Conservation (phyloP, 2,113 vertebrate species). For the Tragelaphus imberbis region DNA sequence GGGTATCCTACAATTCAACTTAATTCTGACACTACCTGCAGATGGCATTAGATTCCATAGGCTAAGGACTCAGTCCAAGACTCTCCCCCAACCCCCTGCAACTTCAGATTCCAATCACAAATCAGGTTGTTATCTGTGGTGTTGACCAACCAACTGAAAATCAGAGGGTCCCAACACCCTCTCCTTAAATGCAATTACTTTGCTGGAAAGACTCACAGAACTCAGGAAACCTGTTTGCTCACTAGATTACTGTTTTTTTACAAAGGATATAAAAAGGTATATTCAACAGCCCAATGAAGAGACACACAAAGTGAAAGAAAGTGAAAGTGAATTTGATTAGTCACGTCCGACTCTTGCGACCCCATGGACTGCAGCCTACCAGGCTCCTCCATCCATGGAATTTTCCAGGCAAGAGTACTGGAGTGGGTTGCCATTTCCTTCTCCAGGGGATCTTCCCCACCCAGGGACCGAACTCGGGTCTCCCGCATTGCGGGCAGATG, state of each 20-base stretch:
- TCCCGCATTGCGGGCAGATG: no score
- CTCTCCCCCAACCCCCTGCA: no score
- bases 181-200: background rate
- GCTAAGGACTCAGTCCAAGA: background rate
- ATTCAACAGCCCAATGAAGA: background rate
- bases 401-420: no score
- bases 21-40: background rate
- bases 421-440: no score
- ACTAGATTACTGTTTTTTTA: background rate
- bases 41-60: background rate
- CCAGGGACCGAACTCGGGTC: no score
- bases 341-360: no score
- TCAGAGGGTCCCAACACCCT: background rate
- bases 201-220: background rate
- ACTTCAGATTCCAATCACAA: background rate
- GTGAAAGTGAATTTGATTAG: no score
- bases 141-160: background rate
- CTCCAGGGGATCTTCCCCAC: no score
- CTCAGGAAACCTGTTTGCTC: background rate
- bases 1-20: background rate
- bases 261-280: background rate
- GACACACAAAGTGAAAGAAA: background rate
- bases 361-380: no score
- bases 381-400: no score
- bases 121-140: background rate